Conservation (phyloP, 2,797 vertebrate genomes). For the Centropyge bicolor region DNA sequence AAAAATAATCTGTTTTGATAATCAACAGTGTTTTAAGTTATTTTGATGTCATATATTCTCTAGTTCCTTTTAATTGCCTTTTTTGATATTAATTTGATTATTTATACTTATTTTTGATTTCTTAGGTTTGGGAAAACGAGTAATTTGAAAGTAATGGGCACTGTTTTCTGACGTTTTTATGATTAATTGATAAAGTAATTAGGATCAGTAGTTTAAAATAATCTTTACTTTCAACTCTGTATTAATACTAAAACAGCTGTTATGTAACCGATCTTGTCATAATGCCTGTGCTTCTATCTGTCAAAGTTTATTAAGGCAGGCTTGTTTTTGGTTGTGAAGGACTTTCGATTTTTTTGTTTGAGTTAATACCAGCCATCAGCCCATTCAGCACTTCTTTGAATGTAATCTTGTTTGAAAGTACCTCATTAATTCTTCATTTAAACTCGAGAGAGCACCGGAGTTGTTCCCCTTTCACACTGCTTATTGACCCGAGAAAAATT, state of each 20-base stretch:
- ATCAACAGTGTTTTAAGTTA: no score
- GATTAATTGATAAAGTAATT: no score
- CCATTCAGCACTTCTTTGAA: slow-evolving; percentile 55
- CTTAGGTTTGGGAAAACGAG: no score
- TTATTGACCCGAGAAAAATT: slow-evolving; percentile 48
- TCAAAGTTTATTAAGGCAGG: slow-evolving; percentile 10
- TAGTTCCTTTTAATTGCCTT: not conserved
- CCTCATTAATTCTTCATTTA: slow-evolving; percentile 59
- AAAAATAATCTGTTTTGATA: no score
- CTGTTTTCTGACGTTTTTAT: no score
- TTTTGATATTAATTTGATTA: not conserved
- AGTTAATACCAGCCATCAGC: slow-evolving; percentile 42
- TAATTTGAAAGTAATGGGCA: no score
- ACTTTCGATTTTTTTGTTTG: slow-evolving; percentile 44
- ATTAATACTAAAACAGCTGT: not conserved
- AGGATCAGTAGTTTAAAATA: no score
- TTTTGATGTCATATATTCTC: not conserved
- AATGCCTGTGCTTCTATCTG: not conserved
- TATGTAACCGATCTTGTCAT: not conserved
- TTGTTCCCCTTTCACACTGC: slow-evolving; percentile 48
- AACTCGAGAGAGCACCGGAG: slow-evolving; percentile 36
- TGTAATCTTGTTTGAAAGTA: slow-evolving; percentile 55
- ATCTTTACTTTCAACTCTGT: not conserved
- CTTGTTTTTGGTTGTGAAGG: slow-evolving; percentile 21
- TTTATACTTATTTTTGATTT: not conserved